These are phyloP conservation scores for Acleris cristana DNA, from an alignment of 2,888 invertebrate species.

Conservation along the genomic window DNA sequence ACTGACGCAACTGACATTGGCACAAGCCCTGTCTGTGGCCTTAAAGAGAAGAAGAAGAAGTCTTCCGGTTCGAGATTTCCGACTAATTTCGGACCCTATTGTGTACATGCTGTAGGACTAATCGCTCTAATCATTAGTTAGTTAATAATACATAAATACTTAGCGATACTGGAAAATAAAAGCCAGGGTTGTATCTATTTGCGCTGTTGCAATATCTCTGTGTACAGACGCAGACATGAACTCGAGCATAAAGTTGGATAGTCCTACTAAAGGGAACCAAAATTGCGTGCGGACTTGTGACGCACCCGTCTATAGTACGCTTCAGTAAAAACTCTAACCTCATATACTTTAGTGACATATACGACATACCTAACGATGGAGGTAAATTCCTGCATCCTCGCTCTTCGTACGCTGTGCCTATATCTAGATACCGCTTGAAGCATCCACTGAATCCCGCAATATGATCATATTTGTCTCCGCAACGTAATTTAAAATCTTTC, in stretches of 20 bases:
- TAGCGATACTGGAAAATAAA: too few species aligned
- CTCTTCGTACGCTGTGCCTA: slow-evolving; percentile 51
- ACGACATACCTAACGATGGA: slow-evolving; percentile 47
- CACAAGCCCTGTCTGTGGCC: too few species aligned
- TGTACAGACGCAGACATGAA: slow-evolving; percentile 20
- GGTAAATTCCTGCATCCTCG: slow-evolving; percentile 55
- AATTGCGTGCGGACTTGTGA: slow-evolving; percentile 1
- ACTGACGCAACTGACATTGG: too few species aligned
- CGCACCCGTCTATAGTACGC: neutral
- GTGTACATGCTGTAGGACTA: too few species aligned
- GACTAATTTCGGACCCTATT: too few species aligned
- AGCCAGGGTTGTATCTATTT: too few species aligned
- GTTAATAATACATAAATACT: too few species aligned
- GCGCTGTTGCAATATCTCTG: slow-evolving; percentile 5
- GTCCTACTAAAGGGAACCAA: slow-evolving; percentile 3
- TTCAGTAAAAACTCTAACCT: slow-evolving; percentile 47
- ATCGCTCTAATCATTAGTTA: too few species aligned
- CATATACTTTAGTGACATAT: slow-evolving; percentile 45
- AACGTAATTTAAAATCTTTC: too few species aligned
- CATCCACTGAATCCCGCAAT: slow-evolving; percentile 45
- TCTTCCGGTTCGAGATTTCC: too few species aligned
- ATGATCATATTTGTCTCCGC: slow-evolving; percentile 26
- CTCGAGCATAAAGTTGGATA: slow-evolving; percentile 2
- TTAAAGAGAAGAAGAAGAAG: too few species aligned
- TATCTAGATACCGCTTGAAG: slow-evolving; percentile 53